Base-by-base conservation (phyloP, 2,797 vertebrate genomes). In the Danio kyathit region DNA sequence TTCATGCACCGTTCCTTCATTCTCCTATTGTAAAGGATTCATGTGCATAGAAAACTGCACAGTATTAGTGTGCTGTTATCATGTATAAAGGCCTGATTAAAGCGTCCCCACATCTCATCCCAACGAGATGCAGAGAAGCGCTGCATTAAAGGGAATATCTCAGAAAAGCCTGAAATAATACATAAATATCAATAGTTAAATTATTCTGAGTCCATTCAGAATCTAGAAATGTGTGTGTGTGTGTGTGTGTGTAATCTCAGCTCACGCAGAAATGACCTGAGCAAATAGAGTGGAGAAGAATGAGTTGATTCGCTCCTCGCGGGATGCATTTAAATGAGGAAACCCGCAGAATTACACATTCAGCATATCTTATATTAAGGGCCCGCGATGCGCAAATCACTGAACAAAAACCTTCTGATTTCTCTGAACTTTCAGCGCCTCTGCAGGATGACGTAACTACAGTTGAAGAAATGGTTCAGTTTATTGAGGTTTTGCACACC, bases 81-180 rank as follows among this genome's bases (percentile, higher is more conserved):
- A 89, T 86, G 79, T 85, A 86, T 91, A 90, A 70, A 90, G 90
- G 89, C 90, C 78, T 91, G 89, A 93, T 92, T 92, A 93, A 90
- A 88, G 77, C 84, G 81, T 88, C 90, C 84, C 79, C 89, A 72
- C 85, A 86, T 91, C 84, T 88, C 74, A 60, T 77, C 71, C 56
- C 82, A 75, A 87, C 48, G 43, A 76, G 51, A 56, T 82, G 80
- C 82, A 40, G 69, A 81, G 81, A 81, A 86, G 82, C 57, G 65
- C 21, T 63, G 57, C 83, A 83, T 87, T 86, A 79, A 81, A 84
- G 74, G 63, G 61, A 74, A 43, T 66, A 76, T 57, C 72, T 48
- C 49, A 84, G 79, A 46, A 83, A 66, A 87, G 73, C 54, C 64
- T 44, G 49, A 75, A 82, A 87, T 88, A 81, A 87, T 70, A 82